Evolutionary conservation across 2,888 invertebrate species (phyloP).

Genomic region (Achlya flavicornis): DNA sequence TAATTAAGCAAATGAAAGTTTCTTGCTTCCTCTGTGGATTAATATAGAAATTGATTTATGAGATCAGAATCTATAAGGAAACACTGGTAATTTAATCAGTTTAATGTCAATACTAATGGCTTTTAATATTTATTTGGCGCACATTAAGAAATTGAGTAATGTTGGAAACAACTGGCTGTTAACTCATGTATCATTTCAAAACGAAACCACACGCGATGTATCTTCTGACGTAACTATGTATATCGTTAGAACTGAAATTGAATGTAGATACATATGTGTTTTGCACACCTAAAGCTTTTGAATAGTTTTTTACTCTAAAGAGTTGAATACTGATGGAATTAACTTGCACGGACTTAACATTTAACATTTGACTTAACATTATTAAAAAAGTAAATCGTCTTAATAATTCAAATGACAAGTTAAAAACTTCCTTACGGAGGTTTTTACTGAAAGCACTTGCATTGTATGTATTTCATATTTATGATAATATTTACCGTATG

Average conservation of each 20-base stretch:
- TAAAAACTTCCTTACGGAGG: neutral
- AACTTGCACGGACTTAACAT: too few relatives aligned
- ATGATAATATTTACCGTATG: neutral
- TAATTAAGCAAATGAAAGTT: conserved; percentile 45
- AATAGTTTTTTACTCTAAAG: too few relatives aligned
- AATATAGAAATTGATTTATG: conserved; percentile 10
- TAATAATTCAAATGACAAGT: too few relatives aligned
- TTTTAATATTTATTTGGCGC: conserved; percentile 6
- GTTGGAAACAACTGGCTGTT: neutral
- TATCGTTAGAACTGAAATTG: neutral
- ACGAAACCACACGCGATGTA: neutral
- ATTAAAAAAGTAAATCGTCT: too few relatives aligned
- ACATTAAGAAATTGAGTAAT: conserved; percentile 3
- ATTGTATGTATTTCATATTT: too few relatives aligned
- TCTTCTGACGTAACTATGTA: neutral
- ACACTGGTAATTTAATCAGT: neutral
- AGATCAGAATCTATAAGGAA: conserved; percentile 8
- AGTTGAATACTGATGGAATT: too few relatives aligned
- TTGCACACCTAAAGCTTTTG: too few relatives aligned
- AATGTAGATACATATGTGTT: neutral
- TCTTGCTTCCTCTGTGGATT: conserved; percentile 7
- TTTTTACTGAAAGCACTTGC: neutral
- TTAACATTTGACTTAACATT: too few relatives aligned
- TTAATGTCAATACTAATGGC: conserved; percentile 1
- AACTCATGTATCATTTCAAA: neutral